phyloP scores from a whole-genome alignment of 2,113 vertebrate species.

The Xerus inauris region DNA sequence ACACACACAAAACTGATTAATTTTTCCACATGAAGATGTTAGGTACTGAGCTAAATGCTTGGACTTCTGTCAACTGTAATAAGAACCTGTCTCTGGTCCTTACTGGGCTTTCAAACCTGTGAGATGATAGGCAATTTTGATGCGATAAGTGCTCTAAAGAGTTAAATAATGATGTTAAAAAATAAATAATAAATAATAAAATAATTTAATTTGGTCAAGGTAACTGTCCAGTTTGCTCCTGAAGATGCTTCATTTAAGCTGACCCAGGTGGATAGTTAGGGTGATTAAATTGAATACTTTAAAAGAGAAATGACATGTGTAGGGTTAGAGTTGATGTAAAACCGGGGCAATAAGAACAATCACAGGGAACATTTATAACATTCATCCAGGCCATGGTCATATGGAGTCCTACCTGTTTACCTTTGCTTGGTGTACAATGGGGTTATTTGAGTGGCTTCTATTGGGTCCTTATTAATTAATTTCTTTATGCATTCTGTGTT shows the following conservation, averaged over 20 bases:
- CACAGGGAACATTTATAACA: neutral
- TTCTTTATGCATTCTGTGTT: neutral
- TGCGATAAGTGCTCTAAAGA: neutral
- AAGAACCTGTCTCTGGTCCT: neutral
- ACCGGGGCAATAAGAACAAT: neutral
- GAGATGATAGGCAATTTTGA: neutral
- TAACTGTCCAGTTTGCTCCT: neutral
- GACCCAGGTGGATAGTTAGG: neutral
- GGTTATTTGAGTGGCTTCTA: neutral
- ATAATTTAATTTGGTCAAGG: neutral
- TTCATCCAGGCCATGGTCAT: neutral
- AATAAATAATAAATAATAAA: neutral
- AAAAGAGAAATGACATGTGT: neutral
- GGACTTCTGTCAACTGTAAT: neutral
- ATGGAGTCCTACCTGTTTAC: neutral
- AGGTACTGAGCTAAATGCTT: neutral
- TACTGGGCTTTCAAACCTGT: neutral
- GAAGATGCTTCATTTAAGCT: neutral
- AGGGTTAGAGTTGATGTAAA: neutral
- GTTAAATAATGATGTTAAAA: constrained; percentile 5
- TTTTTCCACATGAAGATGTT: neutral
- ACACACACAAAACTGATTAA: neutral
- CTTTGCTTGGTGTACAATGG: neutral
- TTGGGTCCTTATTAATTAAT: neutral
- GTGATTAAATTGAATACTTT: neutral